Conservation (phyloP, 2,888 invertebrate species). For the Acleris cristana region DNA sequence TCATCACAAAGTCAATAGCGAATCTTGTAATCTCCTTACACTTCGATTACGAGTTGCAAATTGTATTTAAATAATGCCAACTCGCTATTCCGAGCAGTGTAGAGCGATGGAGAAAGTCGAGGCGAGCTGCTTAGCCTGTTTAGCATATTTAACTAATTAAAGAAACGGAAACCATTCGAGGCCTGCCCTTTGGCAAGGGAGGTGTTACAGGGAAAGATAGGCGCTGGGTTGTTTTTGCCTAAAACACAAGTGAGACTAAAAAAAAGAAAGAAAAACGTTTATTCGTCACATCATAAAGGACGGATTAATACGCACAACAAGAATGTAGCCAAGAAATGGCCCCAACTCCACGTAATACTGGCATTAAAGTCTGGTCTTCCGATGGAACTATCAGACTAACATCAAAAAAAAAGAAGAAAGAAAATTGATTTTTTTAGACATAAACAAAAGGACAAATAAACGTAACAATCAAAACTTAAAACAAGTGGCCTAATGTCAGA, state of each 20-base stretch:
- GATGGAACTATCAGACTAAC: too few species aligned
- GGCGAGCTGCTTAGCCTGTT: slow-evolving; percentile 31
- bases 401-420: too few species aligned
- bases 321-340: too few species aligned
- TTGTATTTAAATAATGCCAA: not conserved
- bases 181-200: slow-evolving; percentile 13
- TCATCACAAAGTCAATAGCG: not conserved
- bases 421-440: too few species aligned
- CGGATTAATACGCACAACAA: too few species aligned
- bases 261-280: too few species aligned
- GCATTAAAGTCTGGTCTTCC: too few species aligned
- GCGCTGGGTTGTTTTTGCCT: not conserved
- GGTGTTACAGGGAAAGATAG: slow-evolving; percentile 15
- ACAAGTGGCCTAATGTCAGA: too few species aligned
- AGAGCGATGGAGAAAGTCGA: slow-evolving; percentile 4
- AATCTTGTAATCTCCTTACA: not conserved
- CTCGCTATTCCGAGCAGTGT: slow-evolving; percentile 12
- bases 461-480: too few species aligned
- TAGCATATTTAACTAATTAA: slow-evolving; percentile 38
- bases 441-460: too few species aligned
- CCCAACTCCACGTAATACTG: too few species aligned
- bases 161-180: slow-evolving; percentile 30
- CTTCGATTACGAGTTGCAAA: not conserved
- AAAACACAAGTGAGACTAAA: not conserved
- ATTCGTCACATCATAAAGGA: too few species aligned